Evolutionary conservation across 1,140 invertebrate genomes (phyloP).

Genomic region (Polypedilum vanderplanki): DNA sequence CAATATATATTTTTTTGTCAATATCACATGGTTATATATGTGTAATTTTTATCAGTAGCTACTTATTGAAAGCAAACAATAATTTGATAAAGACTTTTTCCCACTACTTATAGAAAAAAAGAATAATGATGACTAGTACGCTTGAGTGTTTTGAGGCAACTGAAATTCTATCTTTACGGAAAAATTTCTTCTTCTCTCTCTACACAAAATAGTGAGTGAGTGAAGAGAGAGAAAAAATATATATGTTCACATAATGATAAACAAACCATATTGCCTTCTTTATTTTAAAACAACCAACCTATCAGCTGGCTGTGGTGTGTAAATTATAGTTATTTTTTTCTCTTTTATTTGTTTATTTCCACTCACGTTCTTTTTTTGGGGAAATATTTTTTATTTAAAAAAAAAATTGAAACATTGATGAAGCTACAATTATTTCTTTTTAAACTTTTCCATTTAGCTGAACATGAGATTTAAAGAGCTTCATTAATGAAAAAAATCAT

Average conservation of each 20-base stretch:
- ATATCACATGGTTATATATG: neutral
- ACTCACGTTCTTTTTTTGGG: neutral
- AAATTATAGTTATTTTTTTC: neutral
- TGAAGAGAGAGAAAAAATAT: neutral
- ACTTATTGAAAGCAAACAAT: neutral
- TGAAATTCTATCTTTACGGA: neutral
- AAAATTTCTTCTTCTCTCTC: neutral
- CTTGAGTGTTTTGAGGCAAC: neutral
- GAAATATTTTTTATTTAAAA: neutral
- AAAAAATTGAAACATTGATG: neutral
- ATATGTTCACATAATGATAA: neutral
- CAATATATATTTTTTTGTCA: neutral
- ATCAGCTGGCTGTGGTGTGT: neutral
- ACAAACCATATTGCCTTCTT: slow-evolving; percentile 17
- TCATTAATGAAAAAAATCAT: neutral
- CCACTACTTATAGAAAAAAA: neutral
- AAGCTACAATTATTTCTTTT: neutral
- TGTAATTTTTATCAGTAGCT: slow-evolving; percentile 3
- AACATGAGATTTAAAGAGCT: neutral
- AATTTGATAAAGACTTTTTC: slow-evolving; percentile 1
- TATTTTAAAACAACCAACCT: neutral
- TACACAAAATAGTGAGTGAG: neutral
- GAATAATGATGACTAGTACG: neutral
- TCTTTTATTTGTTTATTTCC: neutral
- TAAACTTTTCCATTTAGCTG: neutral